Evolutionary conservation across 2,888 invertebrate species (phyloP).

Genomic region (Ariolimax columbianus): DNA sequence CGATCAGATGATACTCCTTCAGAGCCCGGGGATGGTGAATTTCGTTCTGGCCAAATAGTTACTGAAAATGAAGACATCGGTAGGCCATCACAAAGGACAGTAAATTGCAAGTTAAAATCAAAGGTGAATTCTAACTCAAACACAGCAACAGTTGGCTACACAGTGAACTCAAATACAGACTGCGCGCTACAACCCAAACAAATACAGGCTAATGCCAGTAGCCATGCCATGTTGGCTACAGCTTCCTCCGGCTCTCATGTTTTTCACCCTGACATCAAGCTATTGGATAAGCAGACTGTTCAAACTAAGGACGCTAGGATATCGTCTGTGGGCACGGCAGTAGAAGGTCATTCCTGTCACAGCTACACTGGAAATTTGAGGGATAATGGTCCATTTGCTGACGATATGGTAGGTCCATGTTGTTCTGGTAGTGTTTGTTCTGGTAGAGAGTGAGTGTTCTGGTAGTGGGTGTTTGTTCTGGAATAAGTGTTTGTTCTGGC

Average conservation of each 20-base stretch:
- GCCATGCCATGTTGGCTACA: background rate
- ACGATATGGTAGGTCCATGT: conserved; percentile 26
- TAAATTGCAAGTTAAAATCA: background rate
- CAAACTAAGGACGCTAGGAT: background rate
- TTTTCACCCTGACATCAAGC: conserved; percentile 13
- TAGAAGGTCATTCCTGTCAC: background rate
- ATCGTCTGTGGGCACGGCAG: background rate
- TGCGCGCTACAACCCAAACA: background rate
- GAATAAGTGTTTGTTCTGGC: no score
- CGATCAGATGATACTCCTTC: conserved; percentile 71
- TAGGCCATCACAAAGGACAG: conserved; percentile 4
- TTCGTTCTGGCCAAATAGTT: conserved; percentile 53
- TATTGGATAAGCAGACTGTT: conserved; percentile 25
- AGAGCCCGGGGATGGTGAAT: conserved; percentile 71
- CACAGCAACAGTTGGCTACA: conserved; percentile 30
- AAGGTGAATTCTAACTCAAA: background rate
- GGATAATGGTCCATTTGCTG: conserved; percentile 26
- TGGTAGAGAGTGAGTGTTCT: no score
- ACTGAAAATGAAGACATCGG: conserved; percentile 46
- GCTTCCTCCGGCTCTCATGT: conserved; percentile 3
- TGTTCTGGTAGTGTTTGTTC: background rate
- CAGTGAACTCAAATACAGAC: conserved; percentile 14
- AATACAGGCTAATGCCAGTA: background rate
- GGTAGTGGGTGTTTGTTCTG: no score
- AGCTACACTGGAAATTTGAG: background rate